phyloP scores from a whole-genome alignment of 2,113 vertebrate genomes.

The human (Homo sapiens) region GRCh38 chr18:474501-475000 shows the following conservation, averaged over 20 bases:
- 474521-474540: background rate
- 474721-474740: background rate
- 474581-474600: background rate
- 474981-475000: too few relatives aligned
- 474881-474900: too few relatives aligned
- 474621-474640: background rate
- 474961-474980: too few relatives aligned
- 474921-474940: too few relatives aligned
- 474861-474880: too few relatives aligned
- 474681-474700: background rate
- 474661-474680: background rate
- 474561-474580: background rate
- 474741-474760: background rate
- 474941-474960: too few relatives aligned
- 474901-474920: too few relatives aligned
- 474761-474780: slow-evolving; percentile 24
- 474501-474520: background rate
- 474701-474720: background rate
- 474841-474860: too few relatives aligned
- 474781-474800: background rate
- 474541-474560: background rate
- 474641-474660: background rate
- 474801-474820: too few relatives aligned
- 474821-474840: too few relatives aligned
- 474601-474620: background rate